Conservation (phyloP, 1,140 invertebrate genomes). For the Latrodectus geometricus region DNA sequence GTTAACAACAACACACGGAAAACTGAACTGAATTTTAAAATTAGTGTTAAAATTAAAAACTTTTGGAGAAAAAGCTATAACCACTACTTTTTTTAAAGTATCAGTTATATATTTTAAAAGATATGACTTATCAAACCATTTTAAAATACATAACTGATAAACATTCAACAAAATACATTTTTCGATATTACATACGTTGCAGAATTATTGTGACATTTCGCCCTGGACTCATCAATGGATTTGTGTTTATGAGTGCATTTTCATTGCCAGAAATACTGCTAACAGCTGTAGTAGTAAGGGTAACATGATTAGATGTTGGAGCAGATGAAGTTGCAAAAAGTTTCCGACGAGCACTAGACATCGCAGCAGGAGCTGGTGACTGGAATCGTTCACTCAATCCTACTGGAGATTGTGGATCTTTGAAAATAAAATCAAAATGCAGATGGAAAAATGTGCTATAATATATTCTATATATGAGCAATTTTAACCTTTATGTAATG, state of each 20-base stretch:
- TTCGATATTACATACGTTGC: slow-evolving; percentile 49
- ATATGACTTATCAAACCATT: no score
- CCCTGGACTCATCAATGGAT: slow-evolving; percentile 44
- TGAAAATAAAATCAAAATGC: slow-evolving; percentile 30
- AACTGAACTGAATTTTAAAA: no score
- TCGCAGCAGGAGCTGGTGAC: slow-evolving; percentile 66
- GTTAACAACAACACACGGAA: no score
- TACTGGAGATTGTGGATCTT: slow-evolving; percentile 68
- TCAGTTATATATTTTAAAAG: no score
- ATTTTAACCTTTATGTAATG: not conserved
- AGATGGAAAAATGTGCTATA: no score
- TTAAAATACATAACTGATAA: no score
- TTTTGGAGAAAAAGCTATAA: no score
- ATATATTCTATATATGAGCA: no score
- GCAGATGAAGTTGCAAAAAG: slow-evolving; percentile 66
- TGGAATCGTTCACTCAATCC: slow-evolving; percentile 69
- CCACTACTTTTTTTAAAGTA: no score
- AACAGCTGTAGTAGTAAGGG: not conserved
- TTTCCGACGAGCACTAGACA: slow-evolving; percentile 68
- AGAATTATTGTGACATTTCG: slow-evolving; percentile 53
- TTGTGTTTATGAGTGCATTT: slow-evolving; percentile 8
- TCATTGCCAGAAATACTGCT: slow-evolving; percentile 22
- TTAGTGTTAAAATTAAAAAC: no score
- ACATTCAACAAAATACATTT: not conserved
- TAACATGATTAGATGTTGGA: slow-evolving; percentile 9